These are phyloP conservation scores for Percina caprodes DNA, from an alignment of 2,113 vertebrate species.

Conservation along the genomic window DNA sequence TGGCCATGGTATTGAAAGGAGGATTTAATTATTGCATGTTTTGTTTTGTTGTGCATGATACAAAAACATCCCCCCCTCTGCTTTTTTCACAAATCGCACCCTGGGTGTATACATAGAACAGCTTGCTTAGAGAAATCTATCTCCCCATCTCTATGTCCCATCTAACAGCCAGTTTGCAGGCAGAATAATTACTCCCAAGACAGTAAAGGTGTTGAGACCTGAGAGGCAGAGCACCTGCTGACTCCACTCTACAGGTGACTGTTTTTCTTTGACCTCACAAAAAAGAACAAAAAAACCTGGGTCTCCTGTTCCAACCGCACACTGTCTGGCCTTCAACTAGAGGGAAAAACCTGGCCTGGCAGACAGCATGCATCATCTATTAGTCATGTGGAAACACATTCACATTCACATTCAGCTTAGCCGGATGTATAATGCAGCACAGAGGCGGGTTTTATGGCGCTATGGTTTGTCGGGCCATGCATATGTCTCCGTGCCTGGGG, in stretches of 20 bases:
- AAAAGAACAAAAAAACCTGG: background rate
- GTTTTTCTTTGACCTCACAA: constrained; percentile 42
- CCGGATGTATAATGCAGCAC: constrained; percentile 72
- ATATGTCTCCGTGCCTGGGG: constrained; percentile 68
- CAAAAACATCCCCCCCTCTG: too few species aligned
- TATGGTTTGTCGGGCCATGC: constrained; percentile 62
- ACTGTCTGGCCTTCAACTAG: constrained; percentile 59
- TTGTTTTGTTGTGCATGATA: too few species aligned
- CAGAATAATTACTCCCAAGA: constrained; percentile 32
- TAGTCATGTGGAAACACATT: constrained; percentile 81
- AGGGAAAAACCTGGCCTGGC: constrained; percentile 54
- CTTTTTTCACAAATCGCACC: too few species aligned
- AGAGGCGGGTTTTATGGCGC: constrained; percentile 71
- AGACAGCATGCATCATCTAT: constrained; percentile 73
- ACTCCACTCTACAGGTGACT: constrained; percentile 69
- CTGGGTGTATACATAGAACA: background rate
- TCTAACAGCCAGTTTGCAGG: constrained; percentile 36
- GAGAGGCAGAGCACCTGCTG: constrained; percentile 74
- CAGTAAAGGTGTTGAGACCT: constrained; percentile 56
- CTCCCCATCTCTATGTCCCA: constrained; percentile 5
- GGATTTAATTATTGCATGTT: too few species aligned
- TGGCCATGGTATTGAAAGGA: too few species aligned
- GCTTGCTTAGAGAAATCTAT: constrained; percentile 11
- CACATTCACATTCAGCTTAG: constrained; percentile 68
- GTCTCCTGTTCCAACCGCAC: constrained; percentile 56